Evolutionary conservation across 1,140 invertebrate genomes (phyloP), one percentile per base, ranked within the genome.

Genomic region (Habropoda laboriosa): DNA sequence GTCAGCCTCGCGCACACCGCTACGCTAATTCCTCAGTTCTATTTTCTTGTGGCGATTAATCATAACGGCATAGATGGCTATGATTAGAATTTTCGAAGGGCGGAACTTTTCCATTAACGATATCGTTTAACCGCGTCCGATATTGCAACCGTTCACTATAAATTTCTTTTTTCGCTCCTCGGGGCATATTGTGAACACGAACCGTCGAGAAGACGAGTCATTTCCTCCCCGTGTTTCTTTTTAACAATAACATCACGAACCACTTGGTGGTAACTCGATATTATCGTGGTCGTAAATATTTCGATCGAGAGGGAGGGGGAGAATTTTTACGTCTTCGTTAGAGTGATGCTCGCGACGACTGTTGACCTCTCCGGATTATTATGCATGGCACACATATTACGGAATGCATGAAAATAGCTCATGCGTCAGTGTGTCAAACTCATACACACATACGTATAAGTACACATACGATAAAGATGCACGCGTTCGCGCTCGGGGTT

Each of bases 391-490:
- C 77, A 81, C 77, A 88, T 88, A 85, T 88, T 83, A 85, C 77
- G 61, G 78, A 83, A 87, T 81, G 81, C 32, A 76, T 88, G 85
- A 81, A 88, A 88, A 88, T 88, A 88, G 81, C 83, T 73, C 35
- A 61, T 85, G 80, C 86, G 85, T 85, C 86, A 84, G 63, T 67
- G 58, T 79, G 84, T 86, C 74, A 64, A 40, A 27, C 53, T 32
- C n/a, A n/a, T n/a, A n/a, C n/a, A n/a, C n/a, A n/a, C n/a, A n/a
- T n/a, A n/a, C n/a, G n/a, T n/a, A n/a, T n/a, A n/a, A n/a, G n/a
- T n/a, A 3, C 60, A 68, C 55, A 45, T 57, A 63, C 27, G 64
- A 18, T 1, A 0, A 24, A 21, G 47, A 30, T 47, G 66, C 38
- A 45, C 5, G n/a, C 45, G 24, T 66, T 53, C 32, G n/a, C 47